A percentile compares a stretch with the other conserved stretches of the same genome.
phyloP scores from a whole-genome alignment of 2,888 invertebrate genomes.

The Elmis aenea region DNA sequence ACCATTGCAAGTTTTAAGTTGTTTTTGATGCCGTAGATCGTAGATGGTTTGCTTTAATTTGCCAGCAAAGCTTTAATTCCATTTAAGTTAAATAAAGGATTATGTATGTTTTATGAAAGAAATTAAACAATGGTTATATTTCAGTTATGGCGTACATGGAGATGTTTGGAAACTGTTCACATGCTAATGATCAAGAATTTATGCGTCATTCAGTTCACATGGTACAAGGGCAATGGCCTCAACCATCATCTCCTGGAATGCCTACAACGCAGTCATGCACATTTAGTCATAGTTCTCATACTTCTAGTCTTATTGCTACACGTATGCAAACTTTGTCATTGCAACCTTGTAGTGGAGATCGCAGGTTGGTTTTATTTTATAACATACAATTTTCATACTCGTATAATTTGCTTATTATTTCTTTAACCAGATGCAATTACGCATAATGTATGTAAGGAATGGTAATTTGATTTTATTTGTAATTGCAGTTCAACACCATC shows the following conservation, averaged over 20 bases:
- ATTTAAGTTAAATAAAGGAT: too few species aligned
- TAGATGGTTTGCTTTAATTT: too few species aligned
- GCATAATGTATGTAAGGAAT: too few species aligned
- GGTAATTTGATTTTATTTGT: too few species aligned
- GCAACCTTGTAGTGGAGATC: conserved; percentile 17
- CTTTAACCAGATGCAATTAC: conserved; percentile 2
- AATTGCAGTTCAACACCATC: conserved; percentile 28
- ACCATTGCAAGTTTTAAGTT: too few species aligned
- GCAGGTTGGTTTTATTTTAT: conserved; percentile 24
- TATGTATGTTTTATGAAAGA: too few species aligned
- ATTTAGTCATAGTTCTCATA: conserved; percentile 44
- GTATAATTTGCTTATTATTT: conserved; percentile 1
- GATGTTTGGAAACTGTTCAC: conserved; percentile 87
- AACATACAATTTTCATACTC: neutral
- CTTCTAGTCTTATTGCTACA: conserved; percentile 35
- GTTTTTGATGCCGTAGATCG: too few species aligned
- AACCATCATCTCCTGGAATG: conserved; percentile 36
- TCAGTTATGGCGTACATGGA: conserved; percentile 95
- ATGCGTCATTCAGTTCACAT: conserved; percentile 81
- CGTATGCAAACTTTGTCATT: conserved; percentile 34
- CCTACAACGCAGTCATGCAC: conserved; percentile 57
- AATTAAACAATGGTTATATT: conserved; percentile 32
- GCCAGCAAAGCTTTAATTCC: too few species aligned
- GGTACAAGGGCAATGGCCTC: conserved; percentile 41
- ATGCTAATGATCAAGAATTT: conserved; percentile 71